Conservation (phyloP, 2,797 vertebrate species). For the Chelmon rostratus region DNA sequence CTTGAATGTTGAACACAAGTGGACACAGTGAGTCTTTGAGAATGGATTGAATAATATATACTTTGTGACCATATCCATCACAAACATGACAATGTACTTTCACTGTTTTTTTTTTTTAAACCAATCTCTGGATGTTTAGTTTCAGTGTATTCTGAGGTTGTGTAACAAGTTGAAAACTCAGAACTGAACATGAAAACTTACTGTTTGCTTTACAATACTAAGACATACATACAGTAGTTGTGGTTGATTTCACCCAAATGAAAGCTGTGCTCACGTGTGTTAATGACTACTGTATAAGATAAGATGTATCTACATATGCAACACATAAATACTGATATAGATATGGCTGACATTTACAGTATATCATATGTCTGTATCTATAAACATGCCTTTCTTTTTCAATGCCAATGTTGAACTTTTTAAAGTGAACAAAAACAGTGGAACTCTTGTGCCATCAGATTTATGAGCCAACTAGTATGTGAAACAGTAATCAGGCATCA, state of each 20-base stretch:
- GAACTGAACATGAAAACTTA: conserved; percentile 15
- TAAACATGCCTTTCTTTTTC: conserved; percentile 49
- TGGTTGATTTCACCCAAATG: conserved; percentile 41
- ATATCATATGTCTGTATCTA: conserved; percentile 39
- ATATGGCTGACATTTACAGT: conserved; percentile 17
- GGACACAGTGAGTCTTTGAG: conserved; percentile 15
- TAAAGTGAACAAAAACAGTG: conserved; percentile 47
- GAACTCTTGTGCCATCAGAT: conserved; percentile 61
- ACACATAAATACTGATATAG: conserved; percentile 17
- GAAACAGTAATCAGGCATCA: conserved; percentile 14
- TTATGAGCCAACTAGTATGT: conserved; percentile 32
- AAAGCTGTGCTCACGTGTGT: conserved; percentile 53
- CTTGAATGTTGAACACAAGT: conserved; percentile 40
- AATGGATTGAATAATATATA: conserved; percentile 18
- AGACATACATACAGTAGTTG: conserved; percentile 4
- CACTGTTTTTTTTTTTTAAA: conserved; percentile 28
- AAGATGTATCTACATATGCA: conserved; percentile 31
- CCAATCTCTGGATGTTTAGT: conserved; percentile 40
- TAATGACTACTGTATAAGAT: conserved; percentile 31
- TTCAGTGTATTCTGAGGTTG: conserved; percentile 28
- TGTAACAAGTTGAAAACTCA: conserved; percentile 31
- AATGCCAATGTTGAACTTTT: conserved; percentile 27
- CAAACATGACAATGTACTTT: conserved; percentile 24
- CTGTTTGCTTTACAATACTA: conserved; percentile 47
- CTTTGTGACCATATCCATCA: conserved; percentile 26